Conservation (phyloP, 2,797 vertebrate genomes). For the Ptychobarbus kaznakovi region DNA sequence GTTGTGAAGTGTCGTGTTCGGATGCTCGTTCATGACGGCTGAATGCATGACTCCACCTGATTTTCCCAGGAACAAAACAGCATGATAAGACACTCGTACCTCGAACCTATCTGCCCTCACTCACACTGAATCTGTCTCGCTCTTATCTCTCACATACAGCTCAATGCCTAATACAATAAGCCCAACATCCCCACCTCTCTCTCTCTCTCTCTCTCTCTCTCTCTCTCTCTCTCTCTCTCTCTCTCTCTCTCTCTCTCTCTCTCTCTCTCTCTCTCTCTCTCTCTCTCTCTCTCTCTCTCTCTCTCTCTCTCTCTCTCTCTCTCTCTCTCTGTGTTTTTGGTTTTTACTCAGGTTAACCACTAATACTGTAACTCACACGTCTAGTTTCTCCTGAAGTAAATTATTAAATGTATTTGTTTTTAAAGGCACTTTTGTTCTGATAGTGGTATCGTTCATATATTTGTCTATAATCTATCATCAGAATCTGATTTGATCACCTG, state of each 20-base stretch:
- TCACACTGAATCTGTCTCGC: constrained; percentile 32
- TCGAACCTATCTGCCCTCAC: constrained; percentile 48
- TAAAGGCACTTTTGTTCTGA: constrained; percentile 75
- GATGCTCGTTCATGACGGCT: constrained; percentile 37
- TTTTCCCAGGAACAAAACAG: constrained; percentile 47
- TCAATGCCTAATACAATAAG: constrained; percentile 38
- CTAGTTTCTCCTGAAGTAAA: constrained; percentile 72
- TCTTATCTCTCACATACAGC: constrained; percentile 57
- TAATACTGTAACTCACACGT: constrained; percentile 64
- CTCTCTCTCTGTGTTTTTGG: constrained; percentile 10
- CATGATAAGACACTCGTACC: constrained; percentile 58
- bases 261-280: constrained; percentile 9
- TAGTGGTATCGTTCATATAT: constrained; percentile 53
- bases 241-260: constrained; percentile 12
- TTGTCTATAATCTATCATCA: constrained; percentile 53
- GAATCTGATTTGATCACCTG: neutral
- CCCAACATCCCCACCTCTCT: neutral
- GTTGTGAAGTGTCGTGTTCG: constrained; percentile 26
- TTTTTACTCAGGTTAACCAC: constrained; percentile 66
- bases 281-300: constrained; percentile 17
- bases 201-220: constrained; percentile 9
- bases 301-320: constrained; percentile 2
- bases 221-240: constrained; percentile 10
- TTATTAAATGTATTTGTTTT: constrained; percentile 71
- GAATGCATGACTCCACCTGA: constrained; percentile 52